Percentiles rank a stretch among this genome's conserved stretches.
These are phyloP conservation scores for Lagria hirta DNA, from an alignment of 2,888 invertebrate species.

Conservation along the genomic window DNA sequence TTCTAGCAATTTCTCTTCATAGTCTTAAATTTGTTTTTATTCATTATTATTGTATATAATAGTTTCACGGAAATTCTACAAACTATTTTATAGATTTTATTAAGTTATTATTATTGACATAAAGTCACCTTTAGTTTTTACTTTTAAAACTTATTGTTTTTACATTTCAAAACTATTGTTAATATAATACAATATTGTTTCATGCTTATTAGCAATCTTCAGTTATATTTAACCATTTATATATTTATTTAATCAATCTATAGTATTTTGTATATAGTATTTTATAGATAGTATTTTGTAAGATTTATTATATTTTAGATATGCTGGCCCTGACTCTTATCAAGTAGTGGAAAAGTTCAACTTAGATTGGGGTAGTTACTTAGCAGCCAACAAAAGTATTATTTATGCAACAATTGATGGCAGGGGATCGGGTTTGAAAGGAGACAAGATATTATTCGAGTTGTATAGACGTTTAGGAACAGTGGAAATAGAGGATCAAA, in stretches of 20 bases:
- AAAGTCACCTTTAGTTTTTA: slow-evolving; percentile 7
- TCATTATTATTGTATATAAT: no score
- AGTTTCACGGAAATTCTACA: no score
- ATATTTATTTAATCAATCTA: no score
- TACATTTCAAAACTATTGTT: no score
- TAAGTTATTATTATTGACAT: slow-evolving; percentile 1
- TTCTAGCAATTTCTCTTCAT: no score
- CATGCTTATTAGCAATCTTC: no score
- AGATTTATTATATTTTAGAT: slow-evolving; percentile 58
- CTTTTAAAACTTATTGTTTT: slow-evolving; percentile 1
- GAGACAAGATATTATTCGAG: slow-evolving; percentile 79
- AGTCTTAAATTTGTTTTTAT: no score
- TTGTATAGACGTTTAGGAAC: slow-evolving; percentile 84
- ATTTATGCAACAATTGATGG: slow-evolving; percentile 90
- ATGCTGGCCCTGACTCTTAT: slow-evolving; percentile 90
- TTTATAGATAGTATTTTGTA: no score
- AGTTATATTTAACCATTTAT: no score
- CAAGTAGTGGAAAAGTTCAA: slow-evolving; percentile 80
- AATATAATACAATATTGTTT: no score
- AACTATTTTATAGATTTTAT: no score
- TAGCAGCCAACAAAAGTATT: slow-evolving; percentile 79
- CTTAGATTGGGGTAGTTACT: slow-evolving; percentile 85
- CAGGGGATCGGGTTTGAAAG: slow-evolving; percentile 83
- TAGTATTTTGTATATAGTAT: no score
- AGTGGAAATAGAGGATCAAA: slow-evolving; percentile 89